Base-by-base conservation (phyloP, 2,797 vertebrate species). In the Hypotaenidia okinawae region DNA sequence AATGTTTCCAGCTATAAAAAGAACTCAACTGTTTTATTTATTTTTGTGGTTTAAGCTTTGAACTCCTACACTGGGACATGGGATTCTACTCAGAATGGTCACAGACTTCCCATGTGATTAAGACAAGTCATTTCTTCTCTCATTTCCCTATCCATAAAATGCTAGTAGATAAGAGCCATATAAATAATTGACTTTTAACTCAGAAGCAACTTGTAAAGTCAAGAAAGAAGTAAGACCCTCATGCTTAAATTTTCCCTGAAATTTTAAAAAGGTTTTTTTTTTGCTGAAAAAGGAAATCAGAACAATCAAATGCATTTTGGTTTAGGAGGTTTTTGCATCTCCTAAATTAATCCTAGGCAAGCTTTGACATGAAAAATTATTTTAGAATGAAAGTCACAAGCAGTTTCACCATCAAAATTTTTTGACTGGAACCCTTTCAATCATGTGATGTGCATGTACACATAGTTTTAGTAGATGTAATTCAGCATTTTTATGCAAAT, bases 21-120 rank as follows among this genome's bases (percentile, higher is more conserved):
- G 39, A 52, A 64, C 32, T 49, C 51, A 37, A 28, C 13, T 43
- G n/a, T 9, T 80, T 25, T 49, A 58, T 70, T 81, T 67, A 11
- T 91, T 83, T 83, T 78, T 87, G 88, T 79, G 59, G 66, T 69
- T 55, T 58, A 72, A 88, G 47, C 59, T 84, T 93, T 91, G 89
- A 91, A 52, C 33, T 58, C 23, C 51, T 68, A 5, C 66, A 15
- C 23, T 75, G 69, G 54, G 33, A 90, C 12, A 0, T 18, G 79
- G 58, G 69, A 90, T 64, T 80, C 16, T 79, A 76, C 39, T 15
- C 78, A 87, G 67, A 64, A 52, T 1, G 1, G 51, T 66, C 54
- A 1, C 64, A 91, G 61, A 68, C 21, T 75, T 89, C 61, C 41
- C 76, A 51, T 16, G 58, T 72, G 89, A 83, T 47, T 68, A 63